Conservation (phyloP, 2,113 vertebrate genomes). For the Daphoenositta chrysoptera region DNA sequence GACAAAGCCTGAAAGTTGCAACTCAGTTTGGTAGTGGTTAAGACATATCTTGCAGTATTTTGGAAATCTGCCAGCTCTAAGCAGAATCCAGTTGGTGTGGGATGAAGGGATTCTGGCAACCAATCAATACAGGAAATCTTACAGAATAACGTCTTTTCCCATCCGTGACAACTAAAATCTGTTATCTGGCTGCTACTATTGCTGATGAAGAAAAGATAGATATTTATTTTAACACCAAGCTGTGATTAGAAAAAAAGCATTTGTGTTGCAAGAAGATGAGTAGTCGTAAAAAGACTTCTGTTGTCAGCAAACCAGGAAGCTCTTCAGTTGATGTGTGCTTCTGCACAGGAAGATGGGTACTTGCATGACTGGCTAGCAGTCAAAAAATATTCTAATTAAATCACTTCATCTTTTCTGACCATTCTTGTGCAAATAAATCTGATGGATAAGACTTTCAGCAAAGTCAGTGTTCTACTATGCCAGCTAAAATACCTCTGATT, state of each 20-base stretch:
- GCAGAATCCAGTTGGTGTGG: slow-evolving; percentile 69
- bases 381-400: not conserved
- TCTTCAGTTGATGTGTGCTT: not conserved
- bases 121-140: slow-evolving; percentile 58
- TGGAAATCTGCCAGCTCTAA: slow-evolving; percentile 68
- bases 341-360: not conserved
- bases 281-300: not conserved
- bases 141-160: slow-evolving; percentile 63
- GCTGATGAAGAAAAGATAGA: slow-evolving; percentile 26
- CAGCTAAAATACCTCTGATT: not conserved
- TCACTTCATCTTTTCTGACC: not conserved
- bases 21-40: slow-evolving; percentile 34
- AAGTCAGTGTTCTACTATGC: not conserved
- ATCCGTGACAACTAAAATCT: slow-evolving; percentile 70
- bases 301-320: not conserved
- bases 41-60: slow-evolving; percentile 2
- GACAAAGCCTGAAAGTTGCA: slow-evolving; percentile 49
- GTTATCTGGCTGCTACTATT: slow-evolving; percentile 49
- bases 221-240: slow-evolving; percentile 52
- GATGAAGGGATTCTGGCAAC: slow-evolving; percentile 66
- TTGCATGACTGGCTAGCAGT: not conserved
- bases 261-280: not conserved
- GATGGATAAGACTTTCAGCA: not conserved
- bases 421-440: not conserved
- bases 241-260: not conserved